Conservation (phyloP, 2,888 invertebrate genomes). For the Athripsodes cinereus region DNA sequence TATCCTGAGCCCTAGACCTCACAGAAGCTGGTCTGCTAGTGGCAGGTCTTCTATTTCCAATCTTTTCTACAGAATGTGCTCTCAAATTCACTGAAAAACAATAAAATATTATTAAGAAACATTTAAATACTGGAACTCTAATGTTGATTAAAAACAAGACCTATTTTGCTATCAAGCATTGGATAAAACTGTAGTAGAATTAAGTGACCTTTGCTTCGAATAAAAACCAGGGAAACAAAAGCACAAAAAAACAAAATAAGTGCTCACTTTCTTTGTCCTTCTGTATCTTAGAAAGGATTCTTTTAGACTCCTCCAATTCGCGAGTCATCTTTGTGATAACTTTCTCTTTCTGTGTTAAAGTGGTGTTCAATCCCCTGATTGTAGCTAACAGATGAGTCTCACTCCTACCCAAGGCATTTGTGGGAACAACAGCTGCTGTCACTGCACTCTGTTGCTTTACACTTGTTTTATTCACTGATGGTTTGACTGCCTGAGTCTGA, state of each 20-base stretch:
- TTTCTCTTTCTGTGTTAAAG: conserved; percentile 68
- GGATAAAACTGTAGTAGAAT: no score
- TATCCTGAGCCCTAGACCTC: background rate
- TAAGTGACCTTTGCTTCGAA: no score
- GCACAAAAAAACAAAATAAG: no score
- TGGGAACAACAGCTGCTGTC: conserved; percentile 42
- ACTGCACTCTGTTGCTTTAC: conserved; percentile 52
- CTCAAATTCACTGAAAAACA: conserved; percentile 39
- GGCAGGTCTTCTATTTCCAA: conserved; percentile 10
- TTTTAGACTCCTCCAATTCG: conserved; percentile 69
- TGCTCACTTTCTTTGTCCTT: conserved; percentile 63
- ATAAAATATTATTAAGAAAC: background rate
- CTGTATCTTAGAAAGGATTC: conserved; percentile 68
- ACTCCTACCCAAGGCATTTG: conserved; percentile 51
- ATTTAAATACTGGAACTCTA: background rate
- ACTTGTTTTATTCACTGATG: conserved; percentile 46
- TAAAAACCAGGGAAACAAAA: no score
- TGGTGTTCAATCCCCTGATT: conserved; percentile 70
- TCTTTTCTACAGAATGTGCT: conserved; percentile 34
- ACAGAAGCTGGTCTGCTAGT: background rate
- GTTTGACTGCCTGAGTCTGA: conserved; percentile 40
- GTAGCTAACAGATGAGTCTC: conserved; percentile 74
- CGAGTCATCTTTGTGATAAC: conserved; percentile 64
- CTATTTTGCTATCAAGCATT: no score
- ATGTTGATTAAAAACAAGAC: no score